Percentiles rank a stretch among this genome's conserved stretches.
Conservation (phyloP, 2,797 vertebrate genomes). For the Chaenodraco wilsoni region DNA sequence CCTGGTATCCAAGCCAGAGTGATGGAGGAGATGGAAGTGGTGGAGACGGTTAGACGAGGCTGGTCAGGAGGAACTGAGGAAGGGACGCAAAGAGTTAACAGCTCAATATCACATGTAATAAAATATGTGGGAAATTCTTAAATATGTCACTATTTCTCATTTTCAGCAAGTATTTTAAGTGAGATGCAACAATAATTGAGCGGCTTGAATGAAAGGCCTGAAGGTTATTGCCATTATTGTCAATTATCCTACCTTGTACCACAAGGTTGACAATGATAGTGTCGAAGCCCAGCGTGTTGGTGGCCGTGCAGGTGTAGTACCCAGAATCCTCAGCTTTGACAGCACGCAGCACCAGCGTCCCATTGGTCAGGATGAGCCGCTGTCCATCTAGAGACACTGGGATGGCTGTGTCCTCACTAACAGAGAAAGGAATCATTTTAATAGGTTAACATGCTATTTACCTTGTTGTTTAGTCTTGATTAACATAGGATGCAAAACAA, state of each 20-base stretch:
- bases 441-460: not conserved
- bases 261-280: slow-evolving; percentile 98
- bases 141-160: not conserved
- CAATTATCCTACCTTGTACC: slow-evolving; percentile 90
- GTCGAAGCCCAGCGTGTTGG: slow-evolving; percentile 97
- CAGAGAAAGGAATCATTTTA: not conserved
- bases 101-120: not conserved
- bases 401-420: slow-evolving; percentile 94
- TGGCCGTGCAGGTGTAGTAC: slow-evolving; percentile 98
- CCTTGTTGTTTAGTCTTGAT: not conserved
- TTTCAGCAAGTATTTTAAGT: not conserved
- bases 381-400: slow-evolving; percentile 92
- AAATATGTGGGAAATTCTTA: not conserved
- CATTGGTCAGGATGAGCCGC: slow-evolving; percentile 92
- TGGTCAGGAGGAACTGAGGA: slow-evolving; percentile 93
- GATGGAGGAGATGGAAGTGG: slow-evolving; percentile 96
- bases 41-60: slow-evolving; percentile 95
- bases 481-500: not conserved
- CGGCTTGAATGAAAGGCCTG: not conserved
- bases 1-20: slow-evolving; percentile 98
- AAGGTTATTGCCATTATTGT: not conserved
- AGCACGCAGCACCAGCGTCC: slow-evolving; percentile 92
- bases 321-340: slow-evolving; percentile 98
- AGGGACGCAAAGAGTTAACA: slow-evolving; percentile 19
- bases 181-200: not conserved